A percentile compares a stretch with the other conserved stretches of the same genome.
Conservation (phyloP, 2,888 invertebrate genomes). For the Melanophora roralis region DNA sequence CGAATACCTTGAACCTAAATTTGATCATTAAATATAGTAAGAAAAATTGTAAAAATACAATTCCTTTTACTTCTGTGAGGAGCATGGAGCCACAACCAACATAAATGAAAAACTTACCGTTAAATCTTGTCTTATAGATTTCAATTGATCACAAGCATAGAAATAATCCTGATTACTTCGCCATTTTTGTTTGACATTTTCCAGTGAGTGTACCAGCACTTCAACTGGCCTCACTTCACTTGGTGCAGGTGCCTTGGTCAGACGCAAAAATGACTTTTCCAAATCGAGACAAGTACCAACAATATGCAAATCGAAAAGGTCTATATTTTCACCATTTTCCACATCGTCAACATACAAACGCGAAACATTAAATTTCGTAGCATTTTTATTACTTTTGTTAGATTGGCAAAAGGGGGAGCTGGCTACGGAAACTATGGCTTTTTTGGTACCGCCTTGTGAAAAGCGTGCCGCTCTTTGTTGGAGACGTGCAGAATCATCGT, state of each 20-base stretch:
- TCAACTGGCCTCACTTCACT: conserved; percentile 93
- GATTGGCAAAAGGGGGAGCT: conserved; percentile 68
- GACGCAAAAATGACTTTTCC: conserved; percentile 96
- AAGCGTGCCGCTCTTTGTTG: conserved; percentile 95
- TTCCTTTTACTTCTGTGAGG: no score
- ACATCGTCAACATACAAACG: conserved; percentile 78
- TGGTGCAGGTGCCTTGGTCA: conserved; percentile 96
- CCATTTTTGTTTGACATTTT: conserved; percentile 95
- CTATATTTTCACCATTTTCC: conserved; percentile 82
- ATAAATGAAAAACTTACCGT: conserved; percentile 87
- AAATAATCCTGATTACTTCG: conserved; percentile 93
- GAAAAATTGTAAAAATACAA: no score
- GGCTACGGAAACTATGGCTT: conserved; percentile 72
- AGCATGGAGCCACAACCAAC: not conserved
- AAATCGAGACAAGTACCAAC: conserved; percentile 95
- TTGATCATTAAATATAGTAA: no score
- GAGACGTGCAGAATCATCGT: conserved; percentile 86
- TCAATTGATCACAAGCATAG: conserved; percentile 98
- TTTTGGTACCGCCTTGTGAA: conserved; percentile 72
- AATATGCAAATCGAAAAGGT: conserved; percentile 91
- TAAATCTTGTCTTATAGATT: conserved; percentile 98
- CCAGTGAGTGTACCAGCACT: conserved; percentile 89
- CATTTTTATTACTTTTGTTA: conserved; percentile 41
- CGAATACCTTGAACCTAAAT: conserved; percentile 94
- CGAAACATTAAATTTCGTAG: conserved; percentile 57